Base-by-base conservation (phyloP, 2,888 invertebrate genomes). In the Meiosimyza decipiens region DNA sequence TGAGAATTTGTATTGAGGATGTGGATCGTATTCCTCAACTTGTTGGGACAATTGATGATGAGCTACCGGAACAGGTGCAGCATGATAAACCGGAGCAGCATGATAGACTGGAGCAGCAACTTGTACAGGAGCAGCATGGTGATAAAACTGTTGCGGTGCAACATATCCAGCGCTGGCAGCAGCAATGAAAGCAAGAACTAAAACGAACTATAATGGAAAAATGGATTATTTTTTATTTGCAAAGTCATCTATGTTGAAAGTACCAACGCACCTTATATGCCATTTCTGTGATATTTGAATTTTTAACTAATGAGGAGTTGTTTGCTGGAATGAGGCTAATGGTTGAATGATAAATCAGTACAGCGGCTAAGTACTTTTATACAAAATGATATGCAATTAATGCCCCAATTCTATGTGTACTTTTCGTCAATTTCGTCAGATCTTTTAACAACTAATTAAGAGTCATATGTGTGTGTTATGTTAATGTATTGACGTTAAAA, bases 1-100 rank as follows among this genome's bases (percentile, higher is more conserved):
- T 18, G 82, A 82, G 78, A 78, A 87, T 71, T 83, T 82, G 80
- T 86, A 86, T 72, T 85, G 83, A 16, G 86, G 86, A 77, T 85
- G 82, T 16, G 84, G 80, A 68, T 86, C 85, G 77, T 82, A 82
- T 60, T 83, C 83, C 55, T 85, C 83, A 18, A 74, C 79, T 59
- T 77, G 74, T 75, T 83, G 80, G 63, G 79, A 70, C 63, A 82
- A 75, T 62, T 83, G 79, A 16, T 80, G 79, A 51, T 54, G 55
- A 40, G 4, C 40, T 40, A 40, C 55, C 13, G 55, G 63, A 64
- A 71, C 71, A 16, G 77, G 74, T 6, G 79, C 79, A 15, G 79
- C 75, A 72, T 82, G 82, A 11, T 76, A 67, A 54, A 80, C 63
- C 3, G 82, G 80, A 12, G 73, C 72, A 51, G 81, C 73, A 18